Conservation (phyloP, 2,113 vertebrate species). For the Lates calcarifer region DNA sequence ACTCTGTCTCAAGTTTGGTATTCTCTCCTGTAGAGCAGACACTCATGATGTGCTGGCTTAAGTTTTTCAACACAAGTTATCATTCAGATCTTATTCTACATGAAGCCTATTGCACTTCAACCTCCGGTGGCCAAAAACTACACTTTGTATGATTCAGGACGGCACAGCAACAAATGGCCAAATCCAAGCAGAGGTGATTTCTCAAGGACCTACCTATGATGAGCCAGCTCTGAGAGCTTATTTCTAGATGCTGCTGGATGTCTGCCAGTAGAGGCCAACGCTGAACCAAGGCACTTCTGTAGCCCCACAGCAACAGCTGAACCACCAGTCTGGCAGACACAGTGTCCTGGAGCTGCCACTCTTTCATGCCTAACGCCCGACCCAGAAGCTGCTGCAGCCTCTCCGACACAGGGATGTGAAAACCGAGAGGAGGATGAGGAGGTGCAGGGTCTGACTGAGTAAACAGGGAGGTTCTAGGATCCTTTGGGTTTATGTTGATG, state of each 20-base stretch:
- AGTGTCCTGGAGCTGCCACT: slow-evolving; percentile 54
- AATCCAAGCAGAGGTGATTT: neutral
- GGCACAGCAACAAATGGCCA: neutral
- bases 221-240: slow-evolving; percentile 45
- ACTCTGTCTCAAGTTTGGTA: slow-evolving; percentile 40
- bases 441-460: neutral
- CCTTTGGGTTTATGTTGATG: slow-evolving; percentile 76
- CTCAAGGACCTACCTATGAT: slow-evolving; percentile 56
- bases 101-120: neutral
- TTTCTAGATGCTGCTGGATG: slow-evolving; percentile 72
- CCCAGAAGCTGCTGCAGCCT: slow-evolving; percentile 75
- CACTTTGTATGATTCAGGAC: neutral
- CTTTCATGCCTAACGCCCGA: slow-evolving; percentile 67
- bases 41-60: neutral
- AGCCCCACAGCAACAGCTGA: slow-evolving; percentile 81
- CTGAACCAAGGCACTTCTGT: slow-evolving; percentile 44
- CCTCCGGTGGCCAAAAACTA: neutral
- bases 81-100: neutral
- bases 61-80: neutral
- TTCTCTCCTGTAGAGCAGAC: slow-evolving; percentile 45
- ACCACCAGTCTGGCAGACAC: slow-evolving; percentile 67
- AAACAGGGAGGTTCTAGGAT: slow-evolving; percentile 72
- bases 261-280: slow-evolving; percentile 86
- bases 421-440: neutral
- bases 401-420: slow-evolving; percentile 70